These are phyloP conservation scores for Liolophura sinensis DNA, from an alignment of 1,140 invertebrate genomes.

Conservation along the genomic window DNA sequence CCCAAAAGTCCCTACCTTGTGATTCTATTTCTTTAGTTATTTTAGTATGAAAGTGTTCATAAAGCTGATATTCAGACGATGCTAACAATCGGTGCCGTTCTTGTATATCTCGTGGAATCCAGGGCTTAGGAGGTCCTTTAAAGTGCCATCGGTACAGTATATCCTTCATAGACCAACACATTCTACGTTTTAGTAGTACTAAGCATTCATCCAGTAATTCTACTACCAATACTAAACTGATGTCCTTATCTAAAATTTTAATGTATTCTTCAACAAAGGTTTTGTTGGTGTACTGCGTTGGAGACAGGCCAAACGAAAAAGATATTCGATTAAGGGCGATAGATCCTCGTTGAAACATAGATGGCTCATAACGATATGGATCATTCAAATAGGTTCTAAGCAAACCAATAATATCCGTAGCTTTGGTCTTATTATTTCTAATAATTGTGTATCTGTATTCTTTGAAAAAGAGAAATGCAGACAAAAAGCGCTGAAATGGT, in stretches of 20 bases:
- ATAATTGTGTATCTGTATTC: conserved; percentile 17
- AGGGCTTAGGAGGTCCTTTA: conserved; percentile 17
- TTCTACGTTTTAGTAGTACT: conserved; percentile 60
- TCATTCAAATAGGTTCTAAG: conserved; percentile 38
- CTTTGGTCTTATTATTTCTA: conserved; percentile 4
- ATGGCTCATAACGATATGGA: conserved; percentile 44
- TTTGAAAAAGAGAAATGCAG: conserved; percentile 43
- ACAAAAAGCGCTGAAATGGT: conserved; percentile 41
- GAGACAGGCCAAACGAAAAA: conserved; percentile 46
- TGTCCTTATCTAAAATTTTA: conserved; percentile 38
- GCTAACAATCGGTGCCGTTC: conserved; percentile 33
- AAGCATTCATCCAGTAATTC: conserved; percentile 65
- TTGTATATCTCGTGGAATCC: conserved; percentile 19
- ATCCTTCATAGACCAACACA: conserved; percentile 61
- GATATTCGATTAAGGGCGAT: conserved; percentile 34
- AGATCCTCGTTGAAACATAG: conserved; percentile 26
- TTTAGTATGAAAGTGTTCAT: conserved; percentile 43
- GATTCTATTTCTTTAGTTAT: conserved; percentile 39
- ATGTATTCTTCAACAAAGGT: conserved; percentile 29
- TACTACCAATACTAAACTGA: conserved; percentile 63
- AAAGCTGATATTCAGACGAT: conserved; percentile 41
- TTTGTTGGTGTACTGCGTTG: conserved; percentile 38
- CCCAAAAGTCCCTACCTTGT: conserved; percentile 33
- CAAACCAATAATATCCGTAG: conserved; percentile 2
- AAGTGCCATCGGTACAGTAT: conserved; percentile 30